These are phyloP conservation scores for Gastrophysa polygoni DNA, from an alignment of 2,888 invertebrate genomes.

Conservation along the genomic window DNA sequence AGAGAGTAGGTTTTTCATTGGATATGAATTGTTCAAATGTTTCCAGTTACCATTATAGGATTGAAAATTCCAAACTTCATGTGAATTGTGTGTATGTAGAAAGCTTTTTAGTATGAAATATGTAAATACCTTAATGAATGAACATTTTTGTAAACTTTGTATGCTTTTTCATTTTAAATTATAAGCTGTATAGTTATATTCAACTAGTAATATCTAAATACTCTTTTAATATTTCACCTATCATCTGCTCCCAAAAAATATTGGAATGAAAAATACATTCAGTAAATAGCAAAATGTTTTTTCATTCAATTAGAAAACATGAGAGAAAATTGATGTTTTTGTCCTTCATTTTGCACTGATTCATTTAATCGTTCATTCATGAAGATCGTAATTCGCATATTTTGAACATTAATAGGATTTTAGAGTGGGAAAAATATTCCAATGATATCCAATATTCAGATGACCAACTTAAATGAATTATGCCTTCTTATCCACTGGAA, in stretches of 20 bases:
- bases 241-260: slow-evolving; percentile 32
- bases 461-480: no score
- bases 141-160: slow-evolving; percentile 37
- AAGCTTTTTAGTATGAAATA: slow-evolving; percentile 26
- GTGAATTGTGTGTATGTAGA: slow-evolving; percentile 20
- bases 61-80: slow-evolving; percentile 21
- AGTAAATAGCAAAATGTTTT: slow-evolving; percentile 5
- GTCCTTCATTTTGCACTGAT: no score
- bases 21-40: not conserved
- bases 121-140: slow-evolving; percentile 37
- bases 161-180: slow-evolving; percentile 34
- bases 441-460: no score
- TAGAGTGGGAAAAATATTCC: no score
- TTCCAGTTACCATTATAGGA: not conserved
- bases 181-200: slow-evolving; percentile 38
- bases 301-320: not conserved
- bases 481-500: no score
- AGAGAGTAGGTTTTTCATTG: not conserved
- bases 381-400: no score
- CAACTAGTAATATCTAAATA: slow-evolving; percentile 40
- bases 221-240: slow-evolving; percentile 40
- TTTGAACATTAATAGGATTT: no score
- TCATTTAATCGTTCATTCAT: no score
- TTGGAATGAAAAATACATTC: slow-evolving; percentile 37
- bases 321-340: not conserved